phyloP scores from a whole-genome alignment of 2,888 invertebrate species.

The Clunio marinus region DNA sequence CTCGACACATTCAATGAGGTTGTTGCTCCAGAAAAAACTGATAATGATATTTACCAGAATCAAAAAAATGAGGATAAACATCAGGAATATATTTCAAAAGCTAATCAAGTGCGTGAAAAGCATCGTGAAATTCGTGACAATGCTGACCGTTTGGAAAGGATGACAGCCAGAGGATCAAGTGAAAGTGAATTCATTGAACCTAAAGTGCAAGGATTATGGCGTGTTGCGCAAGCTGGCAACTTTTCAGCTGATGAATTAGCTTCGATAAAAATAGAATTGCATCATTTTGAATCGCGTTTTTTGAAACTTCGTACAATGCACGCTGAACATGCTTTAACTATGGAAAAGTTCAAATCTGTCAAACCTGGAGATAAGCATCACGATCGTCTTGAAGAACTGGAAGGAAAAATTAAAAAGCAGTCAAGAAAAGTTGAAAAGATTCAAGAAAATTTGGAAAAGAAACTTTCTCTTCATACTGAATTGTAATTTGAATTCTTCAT shows the following conservation, averaged over 20 bases:
- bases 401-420: conserved; percentile 78
- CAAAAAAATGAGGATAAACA: conserved; percentile 48
- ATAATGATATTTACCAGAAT: conserved; percentile 54
- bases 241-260: conserved; percentile 73
- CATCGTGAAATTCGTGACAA: conserved; percentile 72
- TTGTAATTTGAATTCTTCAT: conserved; percentile 56
- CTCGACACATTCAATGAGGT: conserved; percentile 69
- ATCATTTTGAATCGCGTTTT: conserved; percentile 81
- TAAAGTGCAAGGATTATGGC: conserved; percentile 86
- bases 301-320: conserved; percentile 78
- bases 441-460: conserved; percentile 71
- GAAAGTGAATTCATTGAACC: conserved; percentile 86
- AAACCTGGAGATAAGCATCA: conserved; percentile 52
- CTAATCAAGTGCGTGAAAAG: conserved; percentile 68
- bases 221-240: conserved; percentile 70
- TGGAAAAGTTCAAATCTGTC: conserved; percentile 60
- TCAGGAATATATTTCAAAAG: conserved; percentile 62
- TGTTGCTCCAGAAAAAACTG: conserved; percentile 56
- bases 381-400: conserved; percentile 63
- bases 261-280: conserved; percentile 54
- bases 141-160: conserved; percentile 64
- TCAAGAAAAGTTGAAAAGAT: conserved; percentile 79
- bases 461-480: conserved; percentile 74
- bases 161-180: conserved; percentile 71
- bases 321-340: conserved; percentile 71